Evolutionary conservation across 2,888 invertebrate genomes (phyloP), one percentile per base, ranked within the genome.

Genomic region (Cinara cedri): DNA sequence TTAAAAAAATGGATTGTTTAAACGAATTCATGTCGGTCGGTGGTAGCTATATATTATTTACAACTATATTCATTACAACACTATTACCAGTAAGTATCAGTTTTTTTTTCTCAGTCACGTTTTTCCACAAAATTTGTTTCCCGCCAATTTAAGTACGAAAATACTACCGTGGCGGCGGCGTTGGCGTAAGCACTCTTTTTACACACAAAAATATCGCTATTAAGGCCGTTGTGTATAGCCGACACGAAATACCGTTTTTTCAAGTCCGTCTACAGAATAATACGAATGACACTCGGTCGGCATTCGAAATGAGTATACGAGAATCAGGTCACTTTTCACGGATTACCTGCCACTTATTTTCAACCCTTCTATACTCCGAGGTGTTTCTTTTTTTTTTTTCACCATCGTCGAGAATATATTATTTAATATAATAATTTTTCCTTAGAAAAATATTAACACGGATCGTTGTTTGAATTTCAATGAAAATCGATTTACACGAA

Each of bases 291-390:
- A 34, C 34, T 51, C 62, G 72, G 72, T 9, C 26, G 72, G 72
- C 72, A 62, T 72, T 72, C 51, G 34, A 34, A 72, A 72, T 63
- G 62, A 72, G 60, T 14, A n/a, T n/a, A 34, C 34, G 34, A 26
- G 60, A 60, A 26, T 72, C 62, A 6, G 21, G 21, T 51, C 34
- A 51, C 62, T 62, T 49, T 62, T 51, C 72, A 14, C 3, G 62
- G 62, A 51, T 62, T 44, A 62, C 51, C 49, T 10, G 19, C 19
- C 62, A 49, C 72, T 62, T 60, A 34, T 46, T 62, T 46, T 62
- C 19, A 16, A 51, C 26, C 19, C 19, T 34, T 21, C 14, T 21
- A 10, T 21, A 3, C 19, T n/a, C n/a, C n/a, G n/a, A n/a, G n/a
- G n/a, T 13, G 16, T 11, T 13, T 16, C 10, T 49, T 49, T 8